Conservation (phyloP, 2,888 invertebrate genomes). For the Therioaphis trifolii region DNA sequence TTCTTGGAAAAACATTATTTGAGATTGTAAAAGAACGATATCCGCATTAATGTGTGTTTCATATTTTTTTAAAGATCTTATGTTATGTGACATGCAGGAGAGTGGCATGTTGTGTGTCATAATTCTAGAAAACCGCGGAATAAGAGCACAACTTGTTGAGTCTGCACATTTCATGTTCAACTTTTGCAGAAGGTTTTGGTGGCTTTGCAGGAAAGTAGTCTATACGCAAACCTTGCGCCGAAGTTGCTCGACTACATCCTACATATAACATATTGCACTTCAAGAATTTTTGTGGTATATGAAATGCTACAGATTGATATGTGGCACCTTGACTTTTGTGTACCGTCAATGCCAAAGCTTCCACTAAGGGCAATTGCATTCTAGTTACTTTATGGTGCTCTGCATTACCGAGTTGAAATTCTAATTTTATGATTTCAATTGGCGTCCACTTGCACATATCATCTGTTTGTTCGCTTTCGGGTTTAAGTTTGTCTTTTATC, state of each 20-base stretch:
- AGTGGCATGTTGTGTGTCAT: neutral
- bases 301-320: slow-evolving; percentile 25
- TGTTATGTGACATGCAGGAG: neutral
- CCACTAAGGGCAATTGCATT: slow-evolving; percentile 6
- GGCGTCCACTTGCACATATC: neutral
- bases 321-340: no score
- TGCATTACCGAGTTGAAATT: slow-evolving; percentile 9
- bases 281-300: neutral
- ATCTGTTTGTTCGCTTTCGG: neutral
- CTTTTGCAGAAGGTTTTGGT: neutral
- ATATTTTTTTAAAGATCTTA: slow-evolving; percentile 24
- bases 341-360: no score
- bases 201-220: neutral
- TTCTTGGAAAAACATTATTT: no score
- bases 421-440: slow-evolving; percentile 4
- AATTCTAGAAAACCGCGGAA: neutral
- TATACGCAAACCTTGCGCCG: no score
- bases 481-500: neutral
- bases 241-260: slow-evolving; percentile 6
- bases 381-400: neutral
- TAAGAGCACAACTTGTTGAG: neutral
- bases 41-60: neutral
- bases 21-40: neutral
- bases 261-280: slow-evolving; percentile 21
- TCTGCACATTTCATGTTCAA: neutral